Evolutionary conservation across 2,113 vertebrate species (phyloP), one percentile per base, ranked within the genome.

Genomic region (Murina feae): DNA sequence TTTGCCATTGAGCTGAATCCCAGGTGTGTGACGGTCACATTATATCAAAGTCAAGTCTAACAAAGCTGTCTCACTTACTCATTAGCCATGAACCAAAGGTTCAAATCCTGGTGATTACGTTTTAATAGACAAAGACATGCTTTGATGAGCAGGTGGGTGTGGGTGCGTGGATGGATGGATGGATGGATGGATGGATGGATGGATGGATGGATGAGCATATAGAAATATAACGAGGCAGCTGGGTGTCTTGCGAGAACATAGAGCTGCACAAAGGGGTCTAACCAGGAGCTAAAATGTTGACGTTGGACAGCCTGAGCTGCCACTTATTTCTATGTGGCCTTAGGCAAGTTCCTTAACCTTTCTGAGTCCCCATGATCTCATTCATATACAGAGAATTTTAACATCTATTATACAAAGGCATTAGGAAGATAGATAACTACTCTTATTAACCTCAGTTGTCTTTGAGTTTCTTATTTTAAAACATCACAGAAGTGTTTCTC

Each of bases 391-490:
- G 30, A 58, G 14, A 86, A 76, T 78, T 25, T 35, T 25, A n/a
- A 94, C 28, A 88, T 30, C 68, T 53, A 8, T 76, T 76, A 17
- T 16, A 32, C 30, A 17, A 88, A 23, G 12, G 44, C 72, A 5
- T 35, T 30, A 44, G 4, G 32, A 89, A 78, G 30, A 72, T 68
- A 65, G 8, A 23, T 44, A 69, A n/a, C 13, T 66, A 23, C 49
- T 75, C 16, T 23, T 23, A 86, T 79, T 66, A 89, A 35, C 30
- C 10, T 39, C 17, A 79, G 4, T 68, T 86, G 71, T 74, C 35
- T 80, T 55, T 44, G 8, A 79, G 49, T 80, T 91, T 78, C n/a
- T 80, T 94, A 37, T 20, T 65, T 91, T 42, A 94, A 90, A 68
- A 3, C 13, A 79, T 65, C 75, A 78, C 32, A 82, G 83, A 82